These are phyloP conservation scores for Henricia sp. DNA, from an alignment of 53 echinoderm and acorn worm genomes.

Conservation along the genomic window DNA sequence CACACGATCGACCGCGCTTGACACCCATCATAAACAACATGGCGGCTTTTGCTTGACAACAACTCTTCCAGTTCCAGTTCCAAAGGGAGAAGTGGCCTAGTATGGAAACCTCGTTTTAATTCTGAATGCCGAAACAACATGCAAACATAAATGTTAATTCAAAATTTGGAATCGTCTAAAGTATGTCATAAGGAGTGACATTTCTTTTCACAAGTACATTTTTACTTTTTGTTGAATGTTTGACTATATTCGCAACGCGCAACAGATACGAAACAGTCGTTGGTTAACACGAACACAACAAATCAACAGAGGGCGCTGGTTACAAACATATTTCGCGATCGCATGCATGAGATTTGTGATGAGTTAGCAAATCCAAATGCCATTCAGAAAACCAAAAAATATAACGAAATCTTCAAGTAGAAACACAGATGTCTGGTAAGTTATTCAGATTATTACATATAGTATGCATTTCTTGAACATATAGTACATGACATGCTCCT, in stretches of 20 bases:
- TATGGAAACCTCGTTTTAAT: not conserved
- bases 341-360: not conserved
- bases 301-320: slow-evolving; percentile 27
- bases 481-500: not conserved
- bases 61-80: too few relatives aligned
- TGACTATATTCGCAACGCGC: too few relatives aligned
- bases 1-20: slow-evolving; percentile 36
- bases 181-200: too few relatives aligned
- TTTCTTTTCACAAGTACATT: too few relatives aligned
- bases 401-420: slow-evolving; percentile 5
- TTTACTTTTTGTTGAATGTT: too few relatives aligned
- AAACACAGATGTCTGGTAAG: slow-evolving; percentile 49
- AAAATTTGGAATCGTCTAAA: too few relatives aligned
- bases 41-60: slow-evolving; percentile 52
- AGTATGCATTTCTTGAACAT: not conserved
- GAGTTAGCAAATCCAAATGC: too few relatives aligned
- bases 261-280: slow-evolving; percentile 7
- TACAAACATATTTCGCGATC: not conserved
- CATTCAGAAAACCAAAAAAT: not conserved
- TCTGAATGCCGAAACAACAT: not conserved
- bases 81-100: too few relatives aligned
- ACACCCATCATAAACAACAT: slow-evolving; percentile 40
- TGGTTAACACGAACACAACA: not conserved
- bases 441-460: not conserved
- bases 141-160: too few relatives aligned